Evolutionary conservation across 2,888 invertebrate genomes (phyloP).

Genomic region (Drepana falcataria): DNA sequence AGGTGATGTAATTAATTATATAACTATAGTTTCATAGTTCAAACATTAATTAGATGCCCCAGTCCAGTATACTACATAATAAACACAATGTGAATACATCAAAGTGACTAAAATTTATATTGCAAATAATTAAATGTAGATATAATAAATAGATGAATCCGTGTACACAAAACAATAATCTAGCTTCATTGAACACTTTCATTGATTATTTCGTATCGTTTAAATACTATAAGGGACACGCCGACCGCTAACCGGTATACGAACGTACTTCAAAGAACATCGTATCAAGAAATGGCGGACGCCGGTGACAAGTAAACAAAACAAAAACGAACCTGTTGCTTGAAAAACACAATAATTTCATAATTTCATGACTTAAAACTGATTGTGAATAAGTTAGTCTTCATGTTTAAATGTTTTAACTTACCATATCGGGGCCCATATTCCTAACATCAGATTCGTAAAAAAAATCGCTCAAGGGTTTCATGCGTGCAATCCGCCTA

Average conservation of each 20-base stretch:
- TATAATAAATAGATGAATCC: too few species aligned
- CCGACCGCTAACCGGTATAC: slow-evolving; percentile 54
- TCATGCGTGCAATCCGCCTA: slow-evolving; percentile 78
- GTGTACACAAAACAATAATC: too few species aligned
- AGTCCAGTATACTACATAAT: too few species aligned
- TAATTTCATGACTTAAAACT: slow-evolving; percentile 68
- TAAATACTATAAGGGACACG: slow-evolving; percentile 4
- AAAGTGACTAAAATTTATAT: too few species aligned
- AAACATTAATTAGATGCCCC: too few species aligned
- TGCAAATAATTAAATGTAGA: too few species aligned
- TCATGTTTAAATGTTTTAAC: slow-evolving; percentile 41
- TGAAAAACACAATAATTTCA: slow-evolving; percentile 48
- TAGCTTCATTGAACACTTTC: too few species aligned
- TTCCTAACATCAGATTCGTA: slow-evolving; percentile 86
- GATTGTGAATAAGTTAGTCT: slow-evolving; percentile 31
- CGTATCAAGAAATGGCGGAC: slow-evolving; percentile 77
- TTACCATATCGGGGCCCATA: slow-evolving; percentile 90
- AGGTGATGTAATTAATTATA: too few species aligned
- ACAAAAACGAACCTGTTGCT: slow-evolving; percentile 81
- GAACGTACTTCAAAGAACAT: slow-evolving; percentile 39
- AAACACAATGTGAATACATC: too few species aligned
- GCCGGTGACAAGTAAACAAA: slow-evolving; percentile 81
- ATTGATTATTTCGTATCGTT: not conserved
- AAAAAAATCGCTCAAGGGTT: slow-evolving; percentile 84
- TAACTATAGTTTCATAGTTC: too few species aligned